These are phyloP conservation scores for Neoitamus cyanurus DNA, from an alignment of 2,888 invertebrate genomes.

Conservation along the genomic window DNA sequence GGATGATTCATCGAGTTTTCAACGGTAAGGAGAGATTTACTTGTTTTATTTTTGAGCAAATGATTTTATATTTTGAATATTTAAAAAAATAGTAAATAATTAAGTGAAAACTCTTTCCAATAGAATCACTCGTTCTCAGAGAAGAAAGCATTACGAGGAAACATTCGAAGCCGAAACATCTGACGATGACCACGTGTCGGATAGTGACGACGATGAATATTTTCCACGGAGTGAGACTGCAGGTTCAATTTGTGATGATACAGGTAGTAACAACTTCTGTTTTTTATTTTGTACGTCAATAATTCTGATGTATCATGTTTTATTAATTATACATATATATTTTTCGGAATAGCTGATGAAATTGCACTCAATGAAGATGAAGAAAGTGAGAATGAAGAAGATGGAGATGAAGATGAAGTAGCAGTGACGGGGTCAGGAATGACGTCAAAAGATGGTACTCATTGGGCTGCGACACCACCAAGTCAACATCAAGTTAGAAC, in stretches of 20 bases:
- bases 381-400: not conserved
- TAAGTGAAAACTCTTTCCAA: not conserved
- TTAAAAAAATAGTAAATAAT: not conserved
- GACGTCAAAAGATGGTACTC: slow-evolving; percentile 23
- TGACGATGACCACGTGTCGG: not conserved
- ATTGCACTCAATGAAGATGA: not conserved
- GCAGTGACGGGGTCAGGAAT: not conserved
- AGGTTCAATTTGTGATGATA: too few species aligned
- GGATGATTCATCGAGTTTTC: too few species aligned
- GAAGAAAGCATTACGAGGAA: not conserved
- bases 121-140: not conserved
- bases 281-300: too few species aligned
- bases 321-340: not conserved
- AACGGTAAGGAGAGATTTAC: too few species aligned
- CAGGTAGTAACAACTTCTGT: too few species aligned
- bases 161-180: not conserved
- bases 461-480: slow-evolving; percentile 9
- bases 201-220: not conserved
- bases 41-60: not conserved
- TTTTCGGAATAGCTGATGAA: not conserved
- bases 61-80: not conserved
- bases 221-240: too few species aligned
- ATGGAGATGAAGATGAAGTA: not conserved
- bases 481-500: not conserved
- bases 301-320: not conserved